phyloP scores from a whole-genome alignment of 2,113 vertebrate genomes.

The Cettia cetti region DNA sequence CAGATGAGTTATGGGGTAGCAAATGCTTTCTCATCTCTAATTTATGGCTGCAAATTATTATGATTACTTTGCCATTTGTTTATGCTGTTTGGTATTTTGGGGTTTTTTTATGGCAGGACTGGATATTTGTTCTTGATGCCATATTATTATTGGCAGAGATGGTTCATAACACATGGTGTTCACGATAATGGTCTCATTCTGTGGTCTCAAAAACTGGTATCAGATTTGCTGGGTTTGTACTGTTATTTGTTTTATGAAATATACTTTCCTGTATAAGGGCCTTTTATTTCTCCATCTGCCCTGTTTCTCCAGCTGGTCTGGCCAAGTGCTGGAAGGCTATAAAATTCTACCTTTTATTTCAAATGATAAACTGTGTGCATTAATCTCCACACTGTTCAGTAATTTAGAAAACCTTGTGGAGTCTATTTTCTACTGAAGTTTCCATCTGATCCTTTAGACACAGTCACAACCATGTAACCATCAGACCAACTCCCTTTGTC shows the following conservation, averaged over 20 bases:
- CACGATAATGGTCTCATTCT: not conserved
- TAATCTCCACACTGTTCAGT: not conserved
- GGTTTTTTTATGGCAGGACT: not conserved
- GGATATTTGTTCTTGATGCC: not conserved
- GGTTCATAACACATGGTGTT: not conserved
- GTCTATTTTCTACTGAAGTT: not conserved
- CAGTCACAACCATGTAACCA: not conserved
- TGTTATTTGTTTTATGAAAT: not conserved
- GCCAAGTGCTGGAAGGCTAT: not conserved
- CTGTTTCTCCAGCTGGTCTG: not conserved
- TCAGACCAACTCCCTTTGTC: not conserved
- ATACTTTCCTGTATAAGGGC: not conserved
- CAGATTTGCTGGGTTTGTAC: not conserved
- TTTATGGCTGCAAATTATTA: not conserved
- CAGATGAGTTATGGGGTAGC: not conserved
- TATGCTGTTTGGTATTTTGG: not conserved
- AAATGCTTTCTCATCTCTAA: not conserved
- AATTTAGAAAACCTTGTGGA: not conserved
- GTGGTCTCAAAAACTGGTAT: not conserved
- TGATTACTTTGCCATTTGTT: conserved; percentile 2
- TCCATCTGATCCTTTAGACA: not conserved
- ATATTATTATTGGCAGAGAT: not conserved
- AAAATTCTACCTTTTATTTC: not conserved
- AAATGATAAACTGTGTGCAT: not conserved
- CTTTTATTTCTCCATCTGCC: not conserved